Evolutionary conservation across 2,113 vertebrate species (phyloP).

Genomic region (Lates calcarifer): DNA sequence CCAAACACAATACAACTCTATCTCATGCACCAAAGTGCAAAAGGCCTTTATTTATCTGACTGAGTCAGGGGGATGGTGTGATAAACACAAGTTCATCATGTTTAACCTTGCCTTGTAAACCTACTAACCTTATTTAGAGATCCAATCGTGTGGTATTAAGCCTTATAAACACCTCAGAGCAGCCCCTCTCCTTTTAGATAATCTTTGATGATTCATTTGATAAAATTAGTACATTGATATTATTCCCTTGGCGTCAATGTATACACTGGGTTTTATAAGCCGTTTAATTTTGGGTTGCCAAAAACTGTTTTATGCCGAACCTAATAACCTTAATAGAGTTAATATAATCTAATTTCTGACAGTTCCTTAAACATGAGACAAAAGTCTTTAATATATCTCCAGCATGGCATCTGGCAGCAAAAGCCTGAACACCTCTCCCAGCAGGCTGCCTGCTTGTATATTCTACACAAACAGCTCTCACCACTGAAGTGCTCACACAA

Average conservation of each 20-base stretch:
- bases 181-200: slow-evolving; percentile 45
- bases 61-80: slow-evolving; percentile 14
- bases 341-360: slow-evolving; percentile 73
- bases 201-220: slow-evolving; percentile 64
- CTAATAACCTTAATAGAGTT: slow-evolving; percentile 65
- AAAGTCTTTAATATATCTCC: slow-evolving; percentile 59
- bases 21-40: slow-evolving; percentile 10
- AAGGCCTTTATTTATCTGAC: slow-evolving; percentile 49
- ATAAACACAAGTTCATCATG: slow-evolving; percentile 59
- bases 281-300: slow-evolving; percentile 75
- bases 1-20: not conserved
- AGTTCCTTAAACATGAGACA: slow-evolving; percentile 73
- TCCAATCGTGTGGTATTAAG: slow-evolving; percentile 39
- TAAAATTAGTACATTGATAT: slow-evolving; percentile 69
- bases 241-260: slow-evolving; percentile 61
- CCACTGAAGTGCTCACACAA: slow-evolving; percentile 58
- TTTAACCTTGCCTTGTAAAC: slow-evolving; percentile 51
- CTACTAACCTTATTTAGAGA: slow-evolving; percentile 52
- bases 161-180: slow-evolving; percentile 63
- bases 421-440: slow-evolving; percentile 50
- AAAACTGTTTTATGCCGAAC: slow-evolving; percentile 75
- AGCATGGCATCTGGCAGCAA: slow-evolving; percentile 68
- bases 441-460: slow-evolving; percentile 61
- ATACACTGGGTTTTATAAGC: slow-evolving; percentile 67
- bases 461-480: slow-evolving; percentile 59